Evolutionary conservation across 2,113 vertebrate species (phyloP), one percentile per base, ranked within the genome.

Genomic region (Paramormyrops kingsleyae): DNA sequence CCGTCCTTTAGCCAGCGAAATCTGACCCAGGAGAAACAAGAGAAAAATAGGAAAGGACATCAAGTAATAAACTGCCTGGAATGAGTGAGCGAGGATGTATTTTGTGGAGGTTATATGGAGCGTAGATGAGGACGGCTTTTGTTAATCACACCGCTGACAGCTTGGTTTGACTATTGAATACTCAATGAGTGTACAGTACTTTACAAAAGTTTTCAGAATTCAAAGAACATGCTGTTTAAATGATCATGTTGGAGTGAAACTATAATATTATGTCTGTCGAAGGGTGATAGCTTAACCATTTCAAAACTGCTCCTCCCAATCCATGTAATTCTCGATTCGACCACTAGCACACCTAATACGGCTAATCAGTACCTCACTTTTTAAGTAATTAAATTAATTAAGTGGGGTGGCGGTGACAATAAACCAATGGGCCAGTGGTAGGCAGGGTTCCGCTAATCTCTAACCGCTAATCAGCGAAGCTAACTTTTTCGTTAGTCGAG

Each of bases 1-100:
- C 95, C 96, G 0, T 98, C 96, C 87, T 96, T 97, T 1, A 95
- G 91, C 98, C 98, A 98, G 24, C 95, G 96, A 93, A 96, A 97
- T n/a, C 97, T 98, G 88, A 0, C 8, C 47, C 47, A 86, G 39
- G 77, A 44, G 21, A 50, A 50, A 89, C 88, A 90, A 19, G 42
- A 46, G 5, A 8, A 17, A 5, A 10, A 74, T 0, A 59, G 10
- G 27, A n/a, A 21, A 80, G 39, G 5, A 90, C 10, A 62, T 44
- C 42, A 19, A 21, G 5, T 17, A 77, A 39, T 77, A 39, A 39
- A 39, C 31, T 0, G 5, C 35, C 19, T 1, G 10, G 31, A 39
- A 74, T 27, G 66, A 74, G 9, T 74, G 66, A 74, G 66, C 9
- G 6, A 46, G 42, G 19, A 9, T 44, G 83, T 47, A 24, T 24